Evolutionary conservation across 2,888 invertebrate species (phyloP), one percentile per base, ranked within the genome.

Genomic region (Hypolimnas misippus): DNA sequence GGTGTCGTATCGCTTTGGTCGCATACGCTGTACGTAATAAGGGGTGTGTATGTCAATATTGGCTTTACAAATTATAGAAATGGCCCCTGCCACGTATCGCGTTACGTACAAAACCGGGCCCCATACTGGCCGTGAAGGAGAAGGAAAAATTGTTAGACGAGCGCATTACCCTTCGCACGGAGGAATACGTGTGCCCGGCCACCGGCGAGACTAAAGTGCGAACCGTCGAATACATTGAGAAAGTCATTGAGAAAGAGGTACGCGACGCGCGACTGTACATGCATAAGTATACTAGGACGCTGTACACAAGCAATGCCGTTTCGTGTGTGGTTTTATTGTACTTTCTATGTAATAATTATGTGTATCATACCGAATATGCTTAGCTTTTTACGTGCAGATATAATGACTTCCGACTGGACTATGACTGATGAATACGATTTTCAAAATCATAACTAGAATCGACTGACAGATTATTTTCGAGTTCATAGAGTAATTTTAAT

Each of bases 181-280:
- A 97, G 93, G 97, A 97, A 92, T 97, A 95, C 92, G 88, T 96
- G 78, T 97, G 97, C 92, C 97, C 97, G 77, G 92, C 94, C 76
- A 97, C 97, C 76, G 97, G 97, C 80, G 96, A 96, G 89, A 95
- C 95, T 87, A 95, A 95, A 93, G 95, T 97, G 85, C 94, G 97
- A 93, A 97, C 97, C 78, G 95, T 97, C 92, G 97, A 97, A 94
- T 97, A 97, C 93, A 96, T 97, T 92, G 97, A 97, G 94, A 97
- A 97, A 94, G 95, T 97, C 93, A 97, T 97, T 93, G 97, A 97
- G 93, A 97, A 96, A 94, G 97, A 97, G 97, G 97, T 97, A 97
- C 87, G 81, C 79, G 83, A 78, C 76, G 76, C 81, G 83, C 81
- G 78, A 76, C 75, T 89, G 88, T 89, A 87, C 76, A 87, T 86